Evolutionary conservation across 2,797 vertebrate genomes (phyloP), one percentile per base, ranked within the genome.

Genomic region (Falco rusticolus): DNA sequence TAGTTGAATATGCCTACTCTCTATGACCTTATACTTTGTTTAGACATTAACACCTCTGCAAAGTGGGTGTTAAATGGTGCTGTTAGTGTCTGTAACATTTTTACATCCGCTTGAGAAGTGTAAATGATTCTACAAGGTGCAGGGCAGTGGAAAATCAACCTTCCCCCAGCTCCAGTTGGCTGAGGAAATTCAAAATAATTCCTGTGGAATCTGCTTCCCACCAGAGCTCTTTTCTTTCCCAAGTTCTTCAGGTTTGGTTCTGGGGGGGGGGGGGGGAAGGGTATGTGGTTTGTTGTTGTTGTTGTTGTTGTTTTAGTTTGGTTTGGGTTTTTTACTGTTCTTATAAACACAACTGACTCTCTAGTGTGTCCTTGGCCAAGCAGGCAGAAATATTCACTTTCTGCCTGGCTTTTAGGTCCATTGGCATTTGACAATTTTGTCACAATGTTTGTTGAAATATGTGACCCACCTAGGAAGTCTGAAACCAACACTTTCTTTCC

Each of bases 31-130:
- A 26, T n/a, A 47, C 65, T 91, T 87, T n/a, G 53, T 93, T 83
- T 68, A 89, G 84, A 59, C 85, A 34, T 95, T 94, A 96, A 91
- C 89, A 86, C 93, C 91, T 95, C 95, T 37, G 61, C 57, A 65
- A 96, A 93, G 87, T 88, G 91, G 85, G 91, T 96, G 93, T 94
- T 95, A 95, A 94, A 91, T n/a, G 61, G 57, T 59, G 51, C 39
- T 68, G 34, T 57, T 92, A 91, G 76, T 80, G 82, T 69, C 87
- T 77, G 53, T 43, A 84, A 57, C 1, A 1, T 45, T 94, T 95
- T 96, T 81, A 88, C 47, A 50, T 91, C 39, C 76, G 75, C 72
- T 96, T 59, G 60, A 91, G 65, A 76, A 84, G 82, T 81, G 91
- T 91, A 94, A 95, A 96, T 92, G 75, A 69, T 92, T 94, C 89